phyloP scores from a whole-genome alignment of 1,140 invertebrate species.

The Campoletis sonorensis region DNA sequence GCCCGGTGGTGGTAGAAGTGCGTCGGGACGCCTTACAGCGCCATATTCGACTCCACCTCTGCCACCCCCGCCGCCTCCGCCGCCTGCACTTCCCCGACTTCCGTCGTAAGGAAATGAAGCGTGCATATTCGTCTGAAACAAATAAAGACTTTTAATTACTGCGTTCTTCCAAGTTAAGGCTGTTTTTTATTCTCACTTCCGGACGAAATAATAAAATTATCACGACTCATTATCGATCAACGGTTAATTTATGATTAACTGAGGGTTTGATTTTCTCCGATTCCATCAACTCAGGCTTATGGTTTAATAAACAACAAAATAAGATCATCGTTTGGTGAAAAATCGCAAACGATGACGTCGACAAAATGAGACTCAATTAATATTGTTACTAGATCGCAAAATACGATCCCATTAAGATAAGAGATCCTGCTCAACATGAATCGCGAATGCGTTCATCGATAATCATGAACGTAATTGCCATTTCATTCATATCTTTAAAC shows the following conservation, averaged over 20 bases:
- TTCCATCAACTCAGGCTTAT: background rate
- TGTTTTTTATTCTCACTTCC: too few species aligned
- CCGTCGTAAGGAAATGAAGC: slow-evolving; percentile 78
- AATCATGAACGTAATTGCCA: slow-evolving; percentile 19
- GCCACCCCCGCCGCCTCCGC: slow-evolving; percentile 71
- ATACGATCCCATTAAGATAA: slow-evolving; percentile 54
- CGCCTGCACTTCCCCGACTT: slow-evolving; percentile 71
- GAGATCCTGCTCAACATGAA: background rate
- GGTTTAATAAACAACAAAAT: background rate
- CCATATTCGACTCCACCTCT: slow-evolving; percentile 72
- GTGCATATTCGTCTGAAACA: slow-evolving; percentile 79
- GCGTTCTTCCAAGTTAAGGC: background rate
- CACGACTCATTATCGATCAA: background rate
- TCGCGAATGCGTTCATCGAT: background rate
- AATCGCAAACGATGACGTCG: slow-evolving; percentile 5
- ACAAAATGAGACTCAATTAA: background rate
- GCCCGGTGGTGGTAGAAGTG: slow-evolving; percentile 78
- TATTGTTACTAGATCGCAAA: slow-evolving; percentile 38
- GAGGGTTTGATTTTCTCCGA: background rate
- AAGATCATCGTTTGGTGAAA: background rate
- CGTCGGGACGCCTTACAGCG: slow-evolving; percentile 79
- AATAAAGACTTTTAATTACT: slow-evolving; percentile 28
- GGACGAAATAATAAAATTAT: too few species aligned
- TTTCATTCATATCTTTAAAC: too few species aligned
- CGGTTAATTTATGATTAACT: background rate